Evolutionary conservation across 1,140 invertebrate species (phyloP).

Genomic region (Coptotermes formosanus): DNA sequence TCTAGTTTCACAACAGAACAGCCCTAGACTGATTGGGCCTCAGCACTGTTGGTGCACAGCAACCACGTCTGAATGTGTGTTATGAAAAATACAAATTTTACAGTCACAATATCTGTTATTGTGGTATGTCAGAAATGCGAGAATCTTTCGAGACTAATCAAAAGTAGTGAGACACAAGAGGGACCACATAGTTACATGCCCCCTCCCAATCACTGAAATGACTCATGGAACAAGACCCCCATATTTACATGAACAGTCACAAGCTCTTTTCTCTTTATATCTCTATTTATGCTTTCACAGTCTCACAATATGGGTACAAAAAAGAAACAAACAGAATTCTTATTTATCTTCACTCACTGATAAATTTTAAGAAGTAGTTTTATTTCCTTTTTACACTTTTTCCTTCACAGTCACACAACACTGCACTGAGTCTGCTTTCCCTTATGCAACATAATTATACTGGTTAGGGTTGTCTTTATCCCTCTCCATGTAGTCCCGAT

Average conservation of each 20-base stretch:
- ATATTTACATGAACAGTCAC: neutral
- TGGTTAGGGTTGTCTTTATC: conserved; percentile 97
- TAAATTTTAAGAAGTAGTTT: neutral
- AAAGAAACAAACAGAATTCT: conserved; percentile 29
- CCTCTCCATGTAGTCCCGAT: conserved; percentile 97
- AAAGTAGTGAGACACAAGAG: too few relatives aligned
- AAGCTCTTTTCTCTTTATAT: neutral
- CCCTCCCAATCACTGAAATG: neutral
- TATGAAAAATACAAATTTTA: too few relatives aligned
- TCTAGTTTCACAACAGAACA: too few relatives aligned
- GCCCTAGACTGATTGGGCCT: too few relatives aligned
- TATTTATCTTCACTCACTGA: conserved; percentile 25
- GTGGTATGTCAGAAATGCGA: too few relatives aligned
- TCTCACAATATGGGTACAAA: conserved; percentile 35
- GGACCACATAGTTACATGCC: too few relatives aligned
- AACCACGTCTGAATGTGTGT: too few relatives aligned
- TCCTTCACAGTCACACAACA: neutral
- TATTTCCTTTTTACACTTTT: neutral
- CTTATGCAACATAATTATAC: conserved; percentile 97
- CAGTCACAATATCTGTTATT: too few relatives aligned
- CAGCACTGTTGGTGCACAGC: too few relatives aligned
- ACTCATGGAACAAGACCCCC: neutral
- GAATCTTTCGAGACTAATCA: too few relatives aligned
- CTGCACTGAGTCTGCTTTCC: neutral
- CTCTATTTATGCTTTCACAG: neutral